Base-by-base conservation (phyloP, 2,113 vertebrate species). In the Clarias batrachus region DNA sequence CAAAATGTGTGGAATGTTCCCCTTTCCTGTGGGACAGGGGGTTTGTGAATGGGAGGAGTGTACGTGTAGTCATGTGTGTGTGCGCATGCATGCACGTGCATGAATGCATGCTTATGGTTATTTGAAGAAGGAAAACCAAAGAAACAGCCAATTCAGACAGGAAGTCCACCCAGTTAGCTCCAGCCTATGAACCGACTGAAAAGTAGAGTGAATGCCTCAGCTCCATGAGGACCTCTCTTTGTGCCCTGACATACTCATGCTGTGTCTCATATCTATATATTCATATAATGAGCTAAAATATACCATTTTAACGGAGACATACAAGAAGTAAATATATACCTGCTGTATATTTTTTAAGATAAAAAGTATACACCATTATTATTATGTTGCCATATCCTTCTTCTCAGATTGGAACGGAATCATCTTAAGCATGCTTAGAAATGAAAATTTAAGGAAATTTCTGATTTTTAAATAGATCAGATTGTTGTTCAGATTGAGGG, bases 1-100 rank as follows among this genome's bases (percentile, higher is more conserved):
- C 87, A 93, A 95, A 92, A 96, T 95, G 91, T 90, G 83, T 90
- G 93, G 94, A 95, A 95, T 95, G 93, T 94, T 91, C 90, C 89
- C 86, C 91, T 92, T 96, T 95, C 93, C 94, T 95, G 93, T 95
- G 94, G 93, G 93, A 92, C 92, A 90, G 90, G 88, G 84, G 78
- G 88, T 86, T 66, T 88, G 86, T 89, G 89, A 91, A 60, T 83
- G 65, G 71, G 80, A 60, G 70, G 80, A 37, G 78, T 54, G 62
- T 87, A 81, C 87, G 60, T 87, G 81, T 83, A 65, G 66, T 30
- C 87, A 87, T 90, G 70, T 73, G 65, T 33, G 70, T 68, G 80
- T 25, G 60, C 85, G 76, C 87, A 52, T 85, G 80, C 81, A 73
- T 56, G 81, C 88, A 68, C 85, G 57, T 79, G 71, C 30, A 10